Conservation (phyloP, 1,140 invertebrate genomes). For the Aporrectodea caliginosa region DNA sequence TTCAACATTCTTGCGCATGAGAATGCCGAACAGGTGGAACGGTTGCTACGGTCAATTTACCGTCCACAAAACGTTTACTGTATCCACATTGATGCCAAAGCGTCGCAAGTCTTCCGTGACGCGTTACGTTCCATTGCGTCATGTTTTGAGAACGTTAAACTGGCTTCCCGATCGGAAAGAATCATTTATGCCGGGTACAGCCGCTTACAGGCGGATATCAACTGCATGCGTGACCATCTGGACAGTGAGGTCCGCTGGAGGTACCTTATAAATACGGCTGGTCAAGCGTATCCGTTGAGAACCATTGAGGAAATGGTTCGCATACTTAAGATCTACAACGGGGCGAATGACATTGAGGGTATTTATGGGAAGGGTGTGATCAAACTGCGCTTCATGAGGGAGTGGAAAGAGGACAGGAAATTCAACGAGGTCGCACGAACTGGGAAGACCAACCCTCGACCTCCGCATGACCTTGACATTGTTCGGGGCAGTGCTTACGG, state of each 20-base stretch:
- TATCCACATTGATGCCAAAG: slow-evolving; percentile 35
- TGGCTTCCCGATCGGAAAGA: slow-evolving; percentile 38
- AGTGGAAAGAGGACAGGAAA: slow-evolving; percentile 25
- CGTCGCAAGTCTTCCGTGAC: slow-evolving; percentile 30
- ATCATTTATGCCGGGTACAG: slow-evolving; percentile 37
- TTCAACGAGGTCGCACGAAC: slow-evolving; percentile 17
- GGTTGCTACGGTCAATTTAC: slow-evolving; percentile 34
- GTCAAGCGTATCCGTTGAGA: slow-evolving; percentile 33
- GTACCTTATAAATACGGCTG: slow-evolving; percentile 39
- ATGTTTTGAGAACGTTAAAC: slow-evolving; percentile 48
- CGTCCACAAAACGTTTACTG: slow-evolving; percentile 35
- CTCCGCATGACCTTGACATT: slow-evolving; percentile 40
- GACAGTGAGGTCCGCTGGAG: slow-evolving; percentile 26
- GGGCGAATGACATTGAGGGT: slow-evolving; percentile 34
- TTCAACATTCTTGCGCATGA: slow-evolving; percentile 32
- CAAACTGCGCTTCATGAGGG: slow-evolving; percentile 27
- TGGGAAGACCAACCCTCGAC: slow-evolving; percentile 30
- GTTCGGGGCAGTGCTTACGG: too few species aligned
- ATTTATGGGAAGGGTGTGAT: slow-evolving; percentile 20
- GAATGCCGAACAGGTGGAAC: slow-evolving; percentile 32
- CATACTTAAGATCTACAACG: slow-evolving; percentile 34
- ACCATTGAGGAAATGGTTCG: slow-evolving; percentile 31
- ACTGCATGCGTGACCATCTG: slow-evolving; percentile 42
- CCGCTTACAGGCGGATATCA: slow-evolving; percentile 40
- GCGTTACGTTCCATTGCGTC: slow-evolving; percentile 35